phyloP scores from a whole-genome alignment of 2,113 vertebrate species.

The Mesoclemmys tuberculata region DNA sequence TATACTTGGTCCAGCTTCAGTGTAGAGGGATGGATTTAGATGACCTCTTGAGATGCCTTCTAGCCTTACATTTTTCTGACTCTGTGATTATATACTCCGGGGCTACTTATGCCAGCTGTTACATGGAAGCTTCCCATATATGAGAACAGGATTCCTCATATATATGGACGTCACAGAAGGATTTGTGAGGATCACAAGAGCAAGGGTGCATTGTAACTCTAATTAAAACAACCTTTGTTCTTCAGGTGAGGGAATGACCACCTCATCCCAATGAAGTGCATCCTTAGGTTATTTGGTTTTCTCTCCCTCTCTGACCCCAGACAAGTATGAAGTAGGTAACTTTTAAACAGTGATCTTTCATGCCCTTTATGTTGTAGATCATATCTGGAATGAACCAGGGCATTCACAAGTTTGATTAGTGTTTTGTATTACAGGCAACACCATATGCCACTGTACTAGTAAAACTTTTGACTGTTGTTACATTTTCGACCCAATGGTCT shows the following conservation, averaged over 20 bases:
- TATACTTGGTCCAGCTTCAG: too few relatives aligned
- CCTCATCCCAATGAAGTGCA: background rate
- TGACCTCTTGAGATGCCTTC: too few relatives aligned
- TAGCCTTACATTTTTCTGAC: too few relatives aligned
- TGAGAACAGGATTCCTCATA: background rate
- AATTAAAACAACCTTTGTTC: background rate
- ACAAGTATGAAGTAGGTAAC: background rate
- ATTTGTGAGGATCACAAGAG: background rate
- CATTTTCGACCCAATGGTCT: background rate
- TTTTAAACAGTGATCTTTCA: background rate
- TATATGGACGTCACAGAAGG: background rate
- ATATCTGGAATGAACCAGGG: background rate
- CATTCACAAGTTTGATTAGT: background rate
- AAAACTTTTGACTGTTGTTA: background rate
- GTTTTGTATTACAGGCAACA: background rate
- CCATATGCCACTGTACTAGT: background rate
- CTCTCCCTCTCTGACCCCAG: background rate
- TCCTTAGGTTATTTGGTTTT: background rate
- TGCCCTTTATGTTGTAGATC: background rate
- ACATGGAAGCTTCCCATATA: background rate
- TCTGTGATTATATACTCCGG: background rate
- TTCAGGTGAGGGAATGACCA: background rate
- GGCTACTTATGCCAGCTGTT: background rate
- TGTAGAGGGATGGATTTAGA: too few relatives aligned
- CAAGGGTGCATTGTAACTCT: accelerated